These are phyloP conservation scores for Megalops cyprinoides DNA, from an alignment of 2,797 vertebrate genomes.

Conservation along the genomic window DNA sequence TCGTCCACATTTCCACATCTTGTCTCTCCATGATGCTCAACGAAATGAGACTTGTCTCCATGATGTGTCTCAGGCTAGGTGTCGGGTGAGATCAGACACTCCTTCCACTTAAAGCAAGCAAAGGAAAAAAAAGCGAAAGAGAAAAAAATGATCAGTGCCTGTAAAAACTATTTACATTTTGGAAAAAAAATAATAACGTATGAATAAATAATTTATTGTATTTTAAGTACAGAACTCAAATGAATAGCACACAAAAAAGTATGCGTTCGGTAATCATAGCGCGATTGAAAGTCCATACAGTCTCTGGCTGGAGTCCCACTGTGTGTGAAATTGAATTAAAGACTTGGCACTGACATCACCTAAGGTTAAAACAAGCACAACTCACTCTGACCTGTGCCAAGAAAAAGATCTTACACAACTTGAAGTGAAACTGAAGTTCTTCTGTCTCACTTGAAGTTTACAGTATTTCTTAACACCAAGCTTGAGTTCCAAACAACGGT, in stretches of 20 bases:
- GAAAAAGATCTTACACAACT: conserved; percentile 8
- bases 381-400: conserved; percentile 8
- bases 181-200: conserved; percentile 26
- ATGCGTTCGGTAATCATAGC: conserved; percentile 55
- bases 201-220: no score
- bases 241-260: conserved; percentile 4
- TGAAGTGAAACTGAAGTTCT: conserved; percentile 12
- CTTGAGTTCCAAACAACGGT: not conserved
- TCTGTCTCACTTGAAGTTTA: not conserved
- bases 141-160: conserved; percentile 55
- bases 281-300: conserved; percentile 40
- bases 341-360: conserved; percentile 20
- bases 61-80: not conserved
- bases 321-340: conserved; percentile 44
- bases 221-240: not conserved
- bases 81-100: not conserved
- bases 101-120: not conserved
- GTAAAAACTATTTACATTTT: conserved; percentile 58
- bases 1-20: not conserved
- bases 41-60: not conserved
- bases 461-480: conserved; percentile 4
- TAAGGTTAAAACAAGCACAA: conserved; percentile 10
- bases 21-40: not conserved
- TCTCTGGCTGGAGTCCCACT: conserved; percentile 12
- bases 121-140: not conserved